A percentile compares a stretch with the other conserved stretches of the same genome.
Conservation (phyloP, 2,888 invertebrate genomes). For the Ichneumoninae sp. region DNA sequence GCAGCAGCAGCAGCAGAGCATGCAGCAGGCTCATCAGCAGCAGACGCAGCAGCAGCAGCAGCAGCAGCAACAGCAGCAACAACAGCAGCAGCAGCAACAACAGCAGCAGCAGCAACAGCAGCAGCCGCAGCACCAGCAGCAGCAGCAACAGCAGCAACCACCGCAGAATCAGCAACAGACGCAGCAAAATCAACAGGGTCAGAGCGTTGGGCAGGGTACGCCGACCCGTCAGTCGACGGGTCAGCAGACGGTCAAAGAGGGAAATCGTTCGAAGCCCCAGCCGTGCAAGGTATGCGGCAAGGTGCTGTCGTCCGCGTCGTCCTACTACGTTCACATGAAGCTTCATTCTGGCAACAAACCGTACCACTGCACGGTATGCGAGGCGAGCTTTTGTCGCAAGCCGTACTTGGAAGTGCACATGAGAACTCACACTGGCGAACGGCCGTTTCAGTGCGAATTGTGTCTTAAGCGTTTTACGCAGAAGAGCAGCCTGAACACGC, state of each 20-base stretch:
- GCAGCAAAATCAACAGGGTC: conserved; percentile 68
- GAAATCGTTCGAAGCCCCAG: conserved; percentile 89
- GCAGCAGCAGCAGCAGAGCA: conserved; percentile 78
- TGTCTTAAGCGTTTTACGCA: conserved; percentile 92
- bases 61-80: conserved; percentile 69
- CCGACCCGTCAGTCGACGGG: conserved; percentile 81
- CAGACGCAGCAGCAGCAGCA: conserved; percentile 79
- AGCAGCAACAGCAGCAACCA: conserved; percentile 74
- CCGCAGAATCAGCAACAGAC: conserved; percentile 83
- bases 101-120: conserved; percentile 81
- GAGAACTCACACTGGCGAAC: conserved; percentile 92
- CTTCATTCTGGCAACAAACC: conserved; percentile 92
- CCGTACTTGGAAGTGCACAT: conserved; percentile 93
- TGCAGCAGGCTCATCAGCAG: conserved; percentile 81
- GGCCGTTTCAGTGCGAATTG: conserved; percentile 90
- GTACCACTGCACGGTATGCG: conserved; percentile 91
- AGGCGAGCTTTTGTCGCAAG: conserved; percentile 92
- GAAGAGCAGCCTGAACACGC: conserved; percentile 92
- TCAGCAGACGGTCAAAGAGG: conserved; percentile 81
- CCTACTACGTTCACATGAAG: conserved; percentile 93
- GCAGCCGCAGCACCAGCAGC: conserved; percentile 80
- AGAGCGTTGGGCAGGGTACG: conserved; percentile 64
- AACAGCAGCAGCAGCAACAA: conserved; percentile 66
- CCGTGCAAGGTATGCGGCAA: conserved; percentile 92
- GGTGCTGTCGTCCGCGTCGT: conserved; percentile 91